Base-by-base conservation (phyloP, 2,797 vertebrate species). In the Halcyon leucocephala region DNA sequence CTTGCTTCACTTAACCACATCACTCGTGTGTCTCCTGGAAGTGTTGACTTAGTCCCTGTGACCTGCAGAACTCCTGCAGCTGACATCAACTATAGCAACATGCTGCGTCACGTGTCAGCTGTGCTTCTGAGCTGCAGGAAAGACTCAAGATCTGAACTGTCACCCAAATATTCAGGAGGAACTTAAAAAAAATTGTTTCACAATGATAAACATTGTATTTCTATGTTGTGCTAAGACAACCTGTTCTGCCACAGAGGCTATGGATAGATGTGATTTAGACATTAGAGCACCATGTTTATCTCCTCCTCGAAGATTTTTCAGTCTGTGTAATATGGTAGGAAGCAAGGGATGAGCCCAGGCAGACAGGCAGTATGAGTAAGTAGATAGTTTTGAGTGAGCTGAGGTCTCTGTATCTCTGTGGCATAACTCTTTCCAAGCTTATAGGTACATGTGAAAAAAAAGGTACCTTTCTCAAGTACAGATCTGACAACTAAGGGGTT, bases 31-130 rank as follows among this genome's bases (percentile, higher is more conserved):
- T 51, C 74, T 95, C 93, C 80, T 82, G 44, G 49, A 64, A 42
- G 24, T 39, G 86, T 82, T 92, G 89, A 83, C 60, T 90, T 81
- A 84, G 66, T 91, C 83, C 87, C 44, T 3, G 4, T 81, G 88
- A 91, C 90, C 85, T 80, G 89, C 84, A 80, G 93, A 95, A 86
- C 54, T 84, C 88, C 82, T 92, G 85, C 80, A 86, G 91, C 89
- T 78, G 72, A 82, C 73, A 77, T 5, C 17, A 93, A 80, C 89
- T 82, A 52, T 95, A 90, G 86, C 86, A 80, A 93, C 82, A 41
- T 0, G 8, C 54, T 31, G 28, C 4, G 22, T 90, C 92, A 92
- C 39, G 3, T 84, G 90, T 19, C 62, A 81, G 3, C 71, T 58
- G 15, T 1, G 1, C 44, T 92, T 86, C 74, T 66, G 80, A 74